These are phyloP conservation scores for Andinoacara biseriatus DNA, from an alignment of 2,113 vertebrate species.

Conservation along the genomic window DNA sequence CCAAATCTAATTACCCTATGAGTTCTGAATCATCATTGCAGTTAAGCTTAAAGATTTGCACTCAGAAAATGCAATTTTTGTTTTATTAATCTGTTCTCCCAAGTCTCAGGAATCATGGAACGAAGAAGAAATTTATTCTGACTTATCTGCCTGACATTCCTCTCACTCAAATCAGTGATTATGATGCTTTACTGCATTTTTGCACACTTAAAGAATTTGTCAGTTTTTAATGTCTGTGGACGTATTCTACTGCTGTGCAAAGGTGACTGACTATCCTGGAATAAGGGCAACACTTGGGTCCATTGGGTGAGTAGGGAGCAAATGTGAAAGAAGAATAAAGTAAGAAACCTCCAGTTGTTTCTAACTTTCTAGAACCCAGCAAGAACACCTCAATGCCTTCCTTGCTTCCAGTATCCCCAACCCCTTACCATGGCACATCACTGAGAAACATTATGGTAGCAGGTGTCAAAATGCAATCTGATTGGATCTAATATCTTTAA, in stretches of 20 bases:
- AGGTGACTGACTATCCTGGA: neutral
- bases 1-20: neutral
- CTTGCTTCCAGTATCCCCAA: too few relatives aligned
- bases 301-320: neutral
- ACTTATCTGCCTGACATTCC: neutral
- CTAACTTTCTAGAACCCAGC: too few relatives aligned
- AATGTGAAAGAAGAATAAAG: neutral
- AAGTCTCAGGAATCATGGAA: neutral
- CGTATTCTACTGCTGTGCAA: neutral
- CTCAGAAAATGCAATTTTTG: neutral
- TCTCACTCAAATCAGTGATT: neutral
- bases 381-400: neutral
- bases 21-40: neutral
- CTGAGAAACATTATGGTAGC: neutral
- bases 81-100: neutral
- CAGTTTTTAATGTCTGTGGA: neutral
- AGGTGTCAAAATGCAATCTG: neutral
- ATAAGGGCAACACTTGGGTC: neutral
- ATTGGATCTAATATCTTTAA: neutral
- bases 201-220: too few relatives aligned
- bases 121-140: neutral
- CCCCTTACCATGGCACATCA: neutral
- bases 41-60: neutral
- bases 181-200: neutral
- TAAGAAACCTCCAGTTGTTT: too few relatives aligned